phyloP scores from a whole-genome alignment of 2,113 vertebrate species.

The Podiceps cristatus region DNA sequence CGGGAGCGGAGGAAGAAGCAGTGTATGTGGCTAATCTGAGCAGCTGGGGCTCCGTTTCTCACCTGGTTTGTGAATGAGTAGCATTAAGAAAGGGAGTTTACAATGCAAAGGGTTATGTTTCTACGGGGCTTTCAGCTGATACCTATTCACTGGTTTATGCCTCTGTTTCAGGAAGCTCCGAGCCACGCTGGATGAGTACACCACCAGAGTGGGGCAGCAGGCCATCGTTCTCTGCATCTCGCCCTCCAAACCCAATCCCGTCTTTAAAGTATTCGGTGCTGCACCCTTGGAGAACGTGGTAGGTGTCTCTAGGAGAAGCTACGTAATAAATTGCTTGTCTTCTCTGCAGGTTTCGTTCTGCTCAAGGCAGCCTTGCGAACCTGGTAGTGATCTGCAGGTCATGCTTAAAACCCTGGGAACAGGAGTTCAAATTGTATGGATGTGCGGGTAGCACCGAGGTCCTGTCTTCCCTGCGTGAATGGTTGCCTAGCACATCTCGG shows the following conservation, averaged over 20 bases:
- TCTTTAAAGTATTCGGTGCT: conserved; percentile 97
- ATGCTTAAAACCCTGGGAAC: accelerated
- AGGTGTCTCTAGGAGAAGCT: not conserved
- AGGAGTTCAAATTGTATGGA: accelerated
- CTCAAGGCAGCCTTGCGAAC: not conserved
- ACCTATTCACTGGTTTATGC: not conserved
- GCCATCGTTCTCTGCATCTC: conserved; percentile 98
- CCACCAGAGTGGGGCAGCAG: conserved; percentile 96
- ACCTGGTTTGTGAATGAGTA: not conserved
- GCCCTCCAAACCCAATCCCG: conserved; percentile 95
- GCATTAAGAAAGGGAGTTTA: not conserved
- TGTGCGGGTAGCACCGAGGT: not conserved
- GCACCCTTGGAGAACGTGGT: conserved; percentile 98
- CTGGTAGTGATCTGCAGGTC: not conserved
- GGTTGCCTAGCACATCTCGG: not conserved
- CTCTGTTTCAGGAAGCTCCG: conserved; percentile 87
- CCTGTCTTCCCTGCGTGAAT: not conserved
- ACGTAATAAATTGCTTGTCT: accelerated
- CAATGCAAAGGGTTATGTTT: not conserved
- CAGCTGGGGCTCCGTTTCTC: not conserved
- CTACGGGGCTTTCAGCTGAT: not conserved
- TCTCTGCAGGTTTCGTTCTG: accelerated
- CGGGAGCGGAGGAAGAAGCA: not conserved
- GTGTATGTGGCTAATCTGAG: not conserved
- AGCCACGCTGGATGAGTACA: conserved; percentile 96